phyloP scores from a whole-genome alignment of 2,888 invertebrate genomes.

The Epinotia brunnichana region DNA sequence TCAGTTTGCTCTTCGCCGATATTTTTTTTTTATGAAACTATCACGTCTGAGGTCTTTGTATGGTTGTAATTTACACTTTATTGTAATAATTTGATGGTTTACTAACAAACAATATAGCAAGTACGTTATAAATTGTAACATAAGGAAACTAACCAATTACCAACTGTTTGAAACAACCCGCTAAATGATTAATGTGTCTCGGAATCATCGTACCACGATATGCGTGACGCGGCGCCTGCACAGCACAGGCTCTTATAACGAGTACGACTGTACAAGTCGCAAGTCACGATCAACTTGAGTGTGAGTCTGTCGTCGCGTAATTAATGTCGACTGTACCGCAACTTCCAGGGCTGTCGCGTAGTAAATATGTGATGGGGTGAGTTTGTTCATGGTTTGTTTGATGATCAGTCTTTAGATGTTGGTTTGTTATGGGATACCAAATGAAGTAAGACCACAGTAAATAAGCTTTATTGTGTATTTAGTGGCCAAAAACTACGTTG shows the following conservation, averaged over 20 bases:
- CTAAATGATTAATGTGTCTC: not conserved
- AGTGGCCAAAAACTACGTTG: too few relatives aligned
- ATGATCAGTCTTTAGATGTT: not conserved
- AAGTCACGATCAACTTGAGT: slow-evolving; percentile 31
- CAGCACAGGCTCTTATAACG: not conserved
- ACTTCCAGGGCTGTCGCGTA: slow-evolving; percentile 29
- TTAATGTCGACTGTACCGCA: slow-evolving; percentile 33
- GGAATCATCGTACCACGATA: not conserved
- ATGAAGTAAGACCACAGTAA: too few relatives aligned
- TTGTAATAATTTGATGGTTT: too few relatives aligned
- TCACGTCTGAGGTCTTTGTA: too few relatives aligned
- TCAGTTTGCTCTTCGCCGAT: too few relatives aligned
- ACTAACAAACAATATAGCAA: too few relatives aligned
- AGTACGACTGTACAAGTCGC: slow-evolving; percentile 10
- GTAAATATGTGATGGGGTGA: slow-evolving; percentile 22
- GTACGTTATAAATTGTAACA: too few relatives aligned
- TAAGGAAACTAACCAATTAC: too few relatives aligned
- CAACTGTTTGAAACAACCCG: too few relatives aligned
- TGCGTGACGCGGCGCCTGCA: not conserved
- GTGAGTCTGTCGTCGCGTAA: slow-evolving; percentile 27
- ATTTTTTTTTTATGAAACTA: too few relatives aligned
- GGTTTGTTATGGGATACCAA: not conserved
- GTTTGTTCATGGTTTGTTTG: slow-evolving; percentile 14
- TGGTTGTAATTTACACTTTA: too few relatives aligned
- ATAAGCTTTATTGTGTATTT: too few relatives aligned